Evolutionary conservation across 2,888 invertebrate species (phyloP).

Genomic region (Agrochola lota): DNA sequence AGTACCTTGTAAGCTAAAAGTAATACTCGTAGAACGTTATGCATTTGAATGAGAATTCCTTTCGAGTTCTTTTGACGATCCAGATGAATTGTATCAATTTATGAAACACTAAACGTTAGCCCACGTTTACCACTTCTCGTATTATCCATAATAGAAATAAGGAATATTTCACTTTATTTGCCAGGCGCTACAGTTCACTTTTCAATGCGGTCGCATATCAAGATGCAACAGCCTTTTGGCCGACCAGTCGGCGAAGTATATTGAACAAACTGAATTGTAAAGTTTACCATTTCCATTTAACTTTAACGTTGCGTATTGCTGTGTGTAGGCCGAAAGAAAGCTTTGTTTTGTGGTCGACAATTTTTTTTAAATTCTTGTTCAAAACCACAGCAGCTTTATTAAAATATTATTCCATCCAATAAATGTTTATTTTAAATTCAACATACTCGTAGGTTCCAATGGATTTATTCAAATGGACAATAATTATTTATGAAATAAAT

Average conservation of each 20-base stretch:
- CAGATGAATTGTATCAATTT: not conserved
- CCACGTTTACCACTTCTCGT: not conserved
- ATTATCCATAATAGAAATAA: not conserved
- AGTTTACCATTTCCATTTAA: conserved; percentile 22
- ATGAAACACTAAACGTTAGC: not conserved
- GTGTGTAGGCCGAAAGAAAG: not conserved
- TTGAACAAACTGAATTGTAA: conserved; percentile 26
- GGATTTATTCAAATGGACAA: not conserved
- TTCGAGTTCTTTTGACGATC: not conserved
- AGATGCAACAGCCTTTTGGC: not conserved
- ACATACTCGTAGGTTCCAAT: not conserved
- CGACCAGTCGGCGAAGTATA: conserved; percentile 3
- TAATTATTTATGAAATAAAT: not conserved
- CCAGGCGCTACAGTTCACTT: not conserved
- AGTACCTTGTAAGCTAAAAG: conserved; percentile 1
- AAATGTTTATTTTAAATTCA: not conserved
- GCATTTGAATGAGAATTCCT: not conserved
- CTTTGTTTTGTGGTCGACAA: not conserved
- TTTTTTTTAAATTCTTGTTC: not conserved
- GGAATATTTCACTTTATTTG: conserved; percentile 5
- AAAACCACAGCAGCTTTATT: not conserved
- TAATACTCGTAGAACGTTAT: not conserved
- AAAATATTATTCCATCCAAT: not conserved
- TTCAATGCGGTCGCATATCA: not conserved
- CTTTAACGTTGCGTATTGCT: not conserved